A percentile compares a stretch with the other conserved stretches of the same genome.
These are phyloP conservation scores for Motacilla tschutschensis DNA, from an alignment of 2,113 vertebrate genomes.

Conservation along the genomic window DNA sequence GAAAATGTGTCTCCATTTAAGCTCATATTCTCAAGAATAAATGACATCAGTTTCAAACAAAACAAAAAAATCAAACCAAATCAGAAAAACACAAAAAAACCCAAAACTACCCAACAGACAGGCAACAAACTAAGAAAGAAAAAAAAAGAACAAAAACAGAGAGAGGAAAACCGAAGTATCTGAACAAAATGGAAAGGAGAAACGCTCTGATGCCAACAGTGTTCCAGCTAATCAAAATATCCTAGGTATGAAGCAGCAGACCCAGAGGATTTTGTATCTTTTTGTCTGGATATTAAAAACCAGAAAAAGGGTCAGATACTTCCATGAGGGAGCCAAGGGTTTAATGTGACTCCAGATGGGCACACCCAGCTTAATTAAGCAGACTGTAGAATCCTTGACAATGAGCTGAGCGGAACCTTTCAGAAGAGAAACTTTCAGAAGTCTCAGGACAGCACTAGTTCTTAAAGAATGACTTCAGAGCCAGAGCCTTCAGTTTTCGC, in stretches of 20 bases:
- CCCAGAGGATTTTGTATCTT: accelerated
- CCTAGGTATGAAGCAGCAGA: neutral
- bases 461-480: neutral
- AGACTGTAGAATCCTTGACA: neutral
- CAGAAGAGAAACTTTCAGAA: neutral
- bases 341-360: neutral
- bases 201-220: neutral
- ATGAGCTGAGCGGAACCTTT: neutral
- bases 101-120: neutral
- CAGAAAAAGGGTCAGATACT: neutral
- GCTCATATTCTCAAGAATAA: neutral
- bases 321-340: neutral
- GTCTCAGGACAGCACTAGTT: neutral
- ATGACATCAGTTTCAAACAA: neutral
- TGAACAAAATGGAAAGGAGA: neutral
- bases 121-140: neutral
- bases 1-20: neutral
- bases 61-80: neutral
- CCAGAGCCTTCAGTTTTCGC: neutral
- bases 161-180: neutral
- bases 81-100: neutral
- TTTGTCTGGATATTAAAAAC: neutral
- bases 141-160: neutral
- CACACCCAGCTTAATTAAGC: neutral
- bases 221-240: neutral